Evolutionary conservation across 53 echinoderm and acorn worm genomes (phyloP), one percentile per base, ranked within the genome.

Genomic region (Mesocentrotus franciscanus): DNA sequence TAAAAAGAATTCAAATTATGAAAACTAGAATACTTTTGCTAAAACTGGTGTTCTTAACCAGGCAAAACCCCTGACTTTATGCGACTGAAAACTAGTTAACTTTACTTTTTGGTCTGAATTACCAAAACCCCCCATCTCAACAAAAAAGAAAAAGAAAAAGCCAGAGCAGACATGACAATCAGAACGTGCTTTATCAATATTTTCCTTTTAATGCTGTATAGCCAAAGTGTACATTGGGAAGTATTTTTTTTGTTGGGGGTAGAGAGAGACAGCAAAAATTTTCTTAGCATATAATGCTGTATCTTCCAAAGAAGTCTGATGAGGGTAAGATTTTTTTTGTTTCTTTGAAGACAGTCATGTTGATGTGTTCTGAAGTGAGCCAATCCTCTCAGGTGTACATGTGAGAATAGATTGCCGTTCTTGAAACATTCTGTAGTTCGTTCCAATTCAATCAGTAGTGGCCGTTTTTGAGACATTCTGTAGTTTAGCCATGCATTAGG

Each of bases 371-470:
- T 27, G 58, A 85, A 85, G 11, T 26, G 17, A 85, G 26, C 57
- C 7, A 85, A 7, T 85, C 56, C 58, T 85, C 85, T 85, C 85
- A 85, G 85, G 85, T 85, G 56, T 57, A 26, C 34, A 58, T 27
- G 79, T 36, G 35, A 39, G 75, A 75, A n/a, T 75, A 32, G 12
- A n/a, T 75, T 9, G 75, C 12, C 29, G 22, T 22, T 66, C 17
- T 66, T 18, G 17, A 66, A 0, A 32, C 39, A 36, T 39, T 39
- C 39, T 39, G 11, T 15, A 39, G 79, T 18, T 20, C 79, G 15
- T 61, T 61, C 71, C 79, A 39, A 7, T 39, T 79, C 39, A 79
- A 61, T 18, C 39, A 39, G 39, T 39, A 39, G 39, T 39, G 39
- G 75, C 12, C 29, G 22, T 22, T 66, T 66, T 66, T 18, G 17